Evolutionary conservation across 2,113 vertebrate genomes (phyloP).

Genomic region (Acanthisitta chloris): DNA sequence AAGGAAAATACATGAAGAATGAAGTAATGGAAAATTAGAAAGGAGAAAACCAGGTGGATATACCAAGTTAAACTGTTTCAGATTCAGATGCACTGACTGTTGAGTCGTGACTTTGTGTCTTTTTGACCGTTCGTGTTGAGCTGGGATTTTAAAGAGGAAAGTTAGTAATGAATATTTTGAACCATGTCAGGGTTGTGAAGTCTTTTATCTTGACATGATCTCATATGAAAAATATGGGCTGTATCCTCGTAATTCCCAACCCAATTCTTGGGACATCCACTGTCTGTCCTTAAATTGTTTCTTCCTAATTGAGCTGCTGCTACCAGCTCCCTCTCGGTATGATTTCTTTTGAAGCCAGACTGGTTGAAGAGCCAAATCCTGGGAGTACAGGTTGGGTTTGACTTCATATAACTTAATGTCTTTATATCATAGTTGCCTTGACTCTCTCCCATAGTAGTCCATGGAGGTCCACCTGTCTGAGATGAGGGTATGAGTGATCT

Average conservation of each 20-base stretch:
- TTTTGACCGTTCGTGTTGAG: background rate
- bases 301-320: background rate
- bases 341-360: background rate
- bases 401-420: background rate
- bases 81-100: background rate
- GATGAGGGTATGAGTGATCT: background rate
- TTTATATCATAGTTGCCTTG: background rate
- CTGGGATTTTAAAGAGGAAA: background rate
- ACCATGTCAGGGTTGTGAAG: background rate
- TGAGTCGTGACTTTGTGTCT: background rate
- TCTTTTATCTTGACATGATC: background rate
- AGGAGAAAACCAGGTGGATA: slow-evolving; percentile 7
- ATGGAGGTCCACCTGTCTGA: background rate
- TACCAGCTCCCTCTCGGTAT: background rate
- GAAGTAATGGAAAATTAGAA: slow-evolving; percentile 30
- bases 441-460: background rate
- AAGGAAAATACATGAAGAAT: slow-evolving; percentile 24
- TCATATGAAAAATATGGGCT: background rate
- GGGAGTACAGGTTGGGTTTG: background rate
- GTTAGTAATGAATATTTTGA: background rate
- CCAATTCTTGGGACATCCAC: background rate
- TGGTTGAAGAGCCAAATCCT: background rate
- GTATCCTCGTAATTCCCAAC: background rate
- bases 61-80: background rate
- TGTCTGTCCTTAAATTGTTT: background rate